Conservation (phyloP, 2,797 vertebrate species). For the Pseudochirops corinnae region DNA sequence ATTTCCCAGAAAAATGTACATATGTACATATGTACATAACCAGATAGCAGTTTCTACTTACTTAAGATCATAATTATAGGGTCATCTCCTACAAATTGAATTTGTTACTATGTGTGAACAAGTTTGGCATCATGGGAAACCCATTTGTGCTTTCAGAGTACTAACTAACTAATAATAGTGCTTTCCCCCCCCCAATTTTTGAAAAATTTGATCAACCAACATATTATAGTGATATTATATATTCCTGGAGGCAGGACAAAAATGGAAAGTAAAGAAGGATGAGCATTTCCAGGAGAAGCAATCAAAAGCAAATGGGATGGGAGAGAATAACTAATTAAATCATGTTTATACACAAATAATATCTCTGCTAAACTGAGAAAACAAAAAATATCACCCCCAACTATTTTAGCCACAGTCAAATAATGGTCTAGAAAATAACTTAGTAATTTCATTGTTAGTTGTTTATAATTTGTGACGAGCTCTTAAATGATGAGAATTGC, state of each 20-base stretch:
- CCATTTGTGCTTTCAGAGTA: slow-evolving; percentile 71
- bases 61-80: slow-evolving; percentile 68
- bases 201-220: background rate
- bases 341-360: background rate
- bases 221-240: background rate
- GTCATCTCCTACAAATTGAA: slow-evolving; percentile 57
- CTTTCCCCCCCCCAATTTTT: background rate
- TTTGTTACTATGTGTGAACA: slow-evolving; percentile 65
- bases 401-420: background rate
- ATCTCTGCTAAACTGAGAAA: slow-evolving; percentile 17
- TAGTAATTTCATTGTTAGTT: slow-evolving; percentile 54
- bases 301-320: background rate
- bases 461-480: slow-evolving; percentile 63
- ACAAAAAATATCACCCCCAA: background rate
- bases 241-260: background rate
- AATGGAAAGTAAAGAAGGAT: background rate
- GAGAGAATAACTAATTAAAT: slow-evolving; percentile 20
- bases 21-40: too few species aligned
- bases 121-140: slow-evolving; percentile 64
- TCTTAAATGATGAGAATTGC: slow-evolving; percentile 33
- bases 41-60: background rate
- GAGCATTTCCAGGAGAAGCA: slow-evolving; percentile 41
- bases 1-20: background rate
- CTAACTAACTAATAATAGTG: slow-evolving; percentile 74
- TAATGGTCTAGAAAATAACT: slow-evolving; percentile 33